These are phyloP conservation scores for Seira musarum DNA, from an alignment of 2,888 invertebrate genomes.

Conservation along the genomic window DNA sequence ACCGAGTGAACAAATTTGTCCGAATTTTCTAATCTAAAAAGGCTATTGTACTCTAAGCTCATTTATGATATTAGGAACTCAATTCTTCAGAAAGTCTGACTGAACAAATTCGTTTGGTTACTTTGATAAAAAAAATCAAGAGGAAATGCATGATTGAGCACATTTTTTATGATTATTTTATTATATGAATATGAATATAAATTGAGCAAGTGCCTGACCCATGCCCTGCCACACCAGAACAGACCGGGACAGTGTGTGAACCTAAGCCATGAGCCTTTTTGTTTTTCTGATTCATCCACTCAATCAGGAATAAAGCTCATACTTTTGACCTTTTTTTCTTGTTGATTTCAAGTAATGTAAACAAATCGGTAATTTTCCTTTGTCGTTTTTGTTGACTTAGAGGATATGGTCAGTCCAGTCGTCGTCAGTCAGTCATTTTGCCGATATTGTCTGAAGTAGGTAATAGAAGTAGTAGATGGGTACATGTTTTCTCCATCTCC, in stretches of 20 bases:
- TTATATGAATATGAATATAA: neutral
- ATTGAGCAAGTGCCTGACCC: neutral
- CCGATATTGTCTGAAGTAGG: no score
- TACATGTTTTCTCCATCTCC: neutral
- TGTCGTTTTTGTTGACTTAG: slow-evolving; percentile 29
- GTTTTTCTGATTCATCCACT: neutral
- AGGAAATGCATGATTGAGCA: slow-evolving; percentile 15
- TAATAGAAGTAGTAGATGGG: no score
- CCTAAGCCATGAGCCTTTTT: no score
- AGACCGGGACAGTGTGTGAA: neutral
- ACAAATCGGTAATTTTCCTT: neutral
- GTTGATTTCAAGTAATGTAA: neutral
- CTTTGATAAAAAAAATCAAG: neutral
- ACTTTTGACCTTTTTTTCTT: neutral
- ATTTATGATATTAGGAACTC: no score
- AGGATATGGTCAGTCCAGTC: slow-evolving; percentile 46
- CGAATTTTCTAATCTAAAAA: neutral
- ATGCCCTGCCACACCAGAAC: no score
- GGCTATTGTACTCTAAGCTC: neutral
- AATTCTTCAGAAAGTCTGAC: neutral
- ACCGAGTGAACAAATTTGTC: neutral
- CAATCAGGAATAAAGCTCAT: neutral
- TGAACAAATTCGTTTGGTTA: neutral
- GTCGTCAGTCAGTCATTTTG: neutral
- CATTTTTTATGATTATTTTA: neutral